Percentiles rank a stretch among this genome's conserved stretches.
phyloP scores from a whole-genome alignment of 2,888 invertebrate genomes.

The Apamea crenata region DNA sequence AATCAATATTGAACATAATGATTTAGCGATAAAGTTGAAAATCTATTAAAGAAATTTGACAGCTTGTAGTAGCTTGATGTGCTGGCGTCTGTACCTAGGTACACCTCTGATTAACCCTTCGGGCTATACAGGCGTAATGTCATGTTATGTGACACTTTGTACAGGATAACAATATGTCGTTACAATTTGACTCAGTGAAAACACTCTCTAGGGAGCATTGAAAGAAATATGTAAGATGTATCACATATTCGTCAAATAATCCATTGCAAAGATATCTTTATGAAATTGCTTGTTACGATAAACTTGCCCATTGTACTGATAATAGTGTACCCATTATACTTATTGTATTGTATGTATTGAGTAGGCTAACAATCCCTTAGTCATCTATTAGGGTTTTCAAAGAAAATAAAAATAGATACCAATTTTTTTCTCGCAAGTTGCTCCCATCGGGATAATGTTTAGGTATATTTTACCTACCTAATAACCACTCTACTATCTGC shows the following conservation, averaged over 20 bases:
- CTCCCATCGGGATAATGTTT: not conserved
- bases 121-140: too few species aligned
- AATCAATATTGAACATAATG: too few species aligned
- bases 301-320: constrained; percentile 23
- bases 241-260: constrained; percentile 17
- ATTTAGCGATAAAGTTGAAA: too few species aligned
- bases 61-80: too few species aligned
- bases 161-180: too few species aligned
- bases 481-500: not conserved
- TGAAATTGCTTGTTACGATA: constrained; percentile 31
- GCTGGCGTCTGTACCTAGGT: not conserved
- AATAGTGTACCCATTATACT: constrained; percentile 23
- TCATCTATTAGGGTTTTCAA: constrained; percentile 3
- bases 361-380: constrained; percentile 5
- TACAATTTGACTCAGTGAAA: not conserved
- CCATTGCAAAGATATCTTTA: not conserved
- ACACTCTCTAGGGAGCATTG: not conserved
- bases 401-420: not conserved
- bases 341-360: constrained; percentile 20
- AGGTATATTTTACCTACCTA: not conserved
- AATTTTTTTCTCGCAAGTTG: constrained; percentile 9
- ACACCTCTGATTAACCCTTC: too few species aligned
- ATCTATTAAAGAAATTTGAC: too few species aligned
- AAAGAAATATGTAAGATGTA: constrained; percentile 14
- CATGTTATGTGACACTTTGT: not conserved